These are phyloP conservation scores for Asarcornis scutulata DNA, from an alignment of 2,113 vertebrate genomes.

Conservation along the genomic window DNA sequence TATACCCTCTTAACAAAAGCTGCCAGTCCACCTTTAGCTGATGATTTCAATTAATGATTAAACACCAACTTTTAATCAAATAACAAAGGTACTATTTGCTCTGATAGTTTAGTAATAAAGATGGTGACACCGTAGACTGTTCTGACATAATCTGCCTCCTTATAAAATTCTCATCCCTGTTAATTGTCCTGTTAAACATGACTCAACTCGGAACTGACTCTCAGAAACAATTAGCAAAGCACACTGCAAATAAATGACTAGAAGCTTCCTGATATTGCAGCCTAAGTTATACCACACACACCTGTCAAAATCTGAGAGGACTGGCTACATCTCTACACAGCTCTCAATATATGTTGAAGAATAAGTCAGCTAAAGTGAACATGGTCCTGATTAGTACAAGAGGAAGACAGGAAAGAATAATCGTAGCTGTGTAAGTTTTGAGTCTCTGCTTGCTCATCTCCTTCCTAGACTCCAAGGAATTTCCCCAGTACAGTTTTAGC, in stretches of 20 bases:
- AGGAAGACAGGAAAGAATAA: background rate
- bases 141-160: conserved; percentile 7
- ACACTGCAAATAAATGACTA: background rate
- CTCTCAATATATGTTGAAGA: background rate
- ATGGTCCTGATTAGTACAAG: background rate
- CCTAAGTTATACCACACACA: background rate
- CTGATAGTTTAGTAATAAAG: background rate
- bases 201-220: background rate
- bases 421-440: background rate
- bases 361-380: background rate
- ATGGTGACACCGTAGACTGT: background rate
- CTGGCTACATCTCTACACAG: background rate
- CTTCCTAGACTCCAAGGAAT: background rate
- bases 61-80: conserved; percentile 30
- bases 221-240: background rate
- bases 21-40: background rate
- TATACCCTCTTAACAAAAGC: background rate
- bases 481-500: background rate
- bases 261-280: background rate
- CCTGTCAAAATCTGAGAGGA: background rate
- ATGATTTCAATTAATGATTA: background rate
- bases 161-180: background rate
- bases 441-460: background rate
- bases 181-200: background rate
- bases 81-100: background rate